Evolutionary conservation across 2,888 invertebrate species (phyloP).

Genomic region (Torymus auratus): DNA sequence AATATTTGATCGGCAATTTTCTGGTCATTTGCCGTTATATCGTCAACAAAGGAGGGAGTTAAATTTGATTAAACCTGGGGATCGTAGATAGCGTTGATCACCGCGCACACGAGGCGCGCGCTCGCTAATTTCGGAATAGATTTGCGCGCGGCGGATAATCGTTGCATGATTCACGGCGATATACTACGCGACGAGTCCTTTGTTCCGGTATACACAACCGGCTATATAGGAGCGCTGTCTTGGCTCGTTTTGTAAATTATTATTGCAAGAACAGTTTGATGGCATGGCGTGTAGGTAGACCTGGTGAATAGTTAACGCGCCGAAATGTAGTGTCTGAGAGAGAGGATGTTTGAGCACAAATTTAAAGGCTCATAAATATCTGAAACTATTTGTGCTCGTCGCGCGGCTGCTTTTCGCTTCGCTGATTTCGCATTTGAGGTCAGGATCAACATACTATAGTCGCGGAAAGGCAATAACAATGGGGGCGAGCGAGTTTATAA

Average conservation of each 20-base stretch:
- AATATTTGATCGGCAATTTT: no score
- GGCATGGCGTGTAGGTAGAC: background rate
- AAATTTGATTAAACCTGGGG: no score
- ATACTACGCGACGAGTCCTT: background rate
- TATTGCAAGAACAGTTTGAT: constrained; percentile 15
- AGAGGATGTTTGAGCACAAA: constrained; percentile 23
- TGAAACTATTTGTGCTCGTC: constrained; percentile 11
- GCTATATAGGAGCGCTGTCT: background rate
- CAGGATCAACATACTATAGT: constrained; percentile 8
- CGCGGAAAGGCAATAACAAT: background rate
- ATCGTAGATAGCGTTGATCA: no score
- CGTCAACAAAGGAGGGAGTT: no score
- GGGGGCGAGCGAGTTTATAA: no score
- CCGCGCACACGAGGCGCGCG: no score
- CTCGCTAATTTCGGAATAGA: no score
- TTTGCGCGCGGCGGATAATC: background rate
- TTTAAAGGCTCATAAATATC: constrained; percentile 36
- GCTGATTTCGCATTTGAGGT: background rate
- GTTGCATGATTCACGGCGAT: background rate
- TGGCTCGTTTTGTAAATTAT: constrained; percentile 7
- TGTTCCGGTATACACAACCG: background rate
- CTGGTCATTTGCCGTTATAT: no score
- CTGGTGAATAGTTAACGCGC: no score
- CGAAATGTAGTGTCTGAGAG: no score
- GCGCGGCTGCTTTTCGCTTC: background rate